Evolutionary conservation across 2,113 vertebrate genomes (phyloP), one percentile per base, ranked within the genome.

Genomic region (Sinocyclocheilus rhinocerous): DNA sequence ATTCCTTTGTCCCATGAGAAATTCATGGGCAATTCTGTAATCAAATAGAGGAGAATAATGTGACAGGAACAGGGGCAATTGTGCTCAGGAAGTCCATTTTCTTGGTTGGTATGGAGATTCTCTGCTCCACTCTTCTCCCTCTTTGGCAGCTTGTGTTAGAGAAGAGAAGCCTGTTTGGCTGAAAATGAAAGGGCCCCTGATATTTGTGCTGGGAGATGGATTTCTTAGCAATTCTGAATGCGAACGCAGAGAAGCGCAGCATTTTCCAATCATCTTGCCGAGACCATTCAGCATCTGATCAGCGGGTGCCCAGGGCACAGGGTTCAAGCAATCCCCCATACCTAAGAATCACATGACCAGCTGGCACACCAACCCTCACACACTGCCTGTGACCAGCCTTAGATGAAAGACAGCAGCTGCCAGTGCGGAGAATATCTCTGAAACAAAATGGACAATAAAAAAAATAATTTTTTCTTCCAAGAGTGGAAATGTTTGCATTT

Each of bases 151-250:
- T 72, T 26, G 80, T 84, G 87, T 80, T 57, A 81, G 73, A 72
- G 26, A 72, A 79, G 42, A 63, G 76, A 65, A 86, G 77, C 55
- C 63, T 86, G 81, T 81, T 84, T 76, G 80, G 83, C 72, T 77
- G 83, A 78, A 88, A 89, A 88, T 91, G 89, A 90, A 89, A 90
- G 88, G n/a, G 89, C 59, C 70, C 83, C 77, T 88, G 84, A 86
- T 90, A 87, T 91, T 91, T 90, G 87, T 88, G 79, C 85, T 88
- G 67, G 59, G 82, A 88, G 76, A 87, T 88, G 88, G 86, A 86
- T 91, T 89, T 91, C 61, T 77, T 63, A 73, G 63, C 24, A 24
- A 78, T 75, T 45, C 26, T 57, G 76, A 87, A 83, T 80, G 76
- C 57, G 76, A 86, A 90, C 52, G 57, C n/a, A 77, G 20, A 87